Percentiles rank a stretch among this genome's conserved stretches.
Conservation (phyloP, 2,797 vertebrate genomes). For the Scolopax rusticola region DNA sequence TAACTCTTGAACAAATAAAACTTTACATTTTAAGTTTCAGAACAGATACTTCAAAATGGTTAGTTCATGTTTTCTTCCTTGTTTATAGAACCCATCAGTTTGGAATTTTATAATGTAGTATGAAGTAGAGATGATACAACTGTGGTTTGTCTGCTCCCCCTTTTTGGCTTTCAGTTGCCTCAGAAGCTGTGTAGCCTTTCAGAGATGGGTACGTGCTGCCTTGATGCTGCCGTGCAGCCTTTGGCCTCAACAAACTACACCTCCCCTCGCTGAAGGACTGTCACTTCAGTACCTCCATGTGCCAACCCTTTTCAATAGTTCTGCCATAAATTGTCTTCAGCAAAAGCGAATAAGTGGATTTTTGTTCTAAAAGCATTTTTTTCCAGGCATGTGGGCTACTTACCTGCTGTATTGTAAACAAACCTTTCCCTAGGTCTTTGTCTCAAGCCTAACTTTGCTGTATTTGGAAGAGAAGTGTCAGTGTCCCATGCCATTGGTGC, state of each 20-base stretch:
- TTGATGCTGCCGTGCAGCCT: neutral
- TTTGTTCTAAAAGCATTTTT: neutral
- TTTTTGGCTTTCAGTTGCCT: neutral
- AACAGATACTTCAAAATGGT: neutral
- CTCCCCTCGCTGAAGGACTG: neutral
- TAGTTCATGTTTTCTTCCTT: neutral
- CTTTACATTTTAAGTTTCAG: neutral
- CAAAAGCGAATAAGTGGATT: neutral
- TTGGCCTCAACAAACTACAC: neutral
- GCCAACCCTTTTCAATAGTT: neutral
- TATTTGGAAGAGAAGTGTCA: neutral
- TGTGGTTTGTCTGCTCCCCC: neutral
- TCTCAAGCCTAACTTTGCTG: neutral
- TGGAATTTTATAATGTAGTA: neutral
- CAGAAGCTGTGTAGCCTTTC: neutral
- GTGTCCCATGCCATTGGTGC: neutral
- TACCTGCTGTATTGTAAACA: neutral
- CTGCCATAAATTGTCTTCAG: neutral
- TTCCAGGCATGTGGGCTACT: neutral
- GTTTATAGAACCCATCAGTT: neutral
- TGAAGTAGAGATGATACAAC: neutral
- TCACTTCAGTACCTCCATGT: neutral
- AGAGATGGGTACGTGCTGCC: neutral
- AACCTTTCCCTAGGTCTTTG: neutral
- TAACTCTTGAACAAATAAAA: neutral